Evolutionary conservation across 2,797 vertebrate genomes (phyloP), one percentile per base, ranked within the genome.

Genomic region (Pelobates cultripes): DNA sequence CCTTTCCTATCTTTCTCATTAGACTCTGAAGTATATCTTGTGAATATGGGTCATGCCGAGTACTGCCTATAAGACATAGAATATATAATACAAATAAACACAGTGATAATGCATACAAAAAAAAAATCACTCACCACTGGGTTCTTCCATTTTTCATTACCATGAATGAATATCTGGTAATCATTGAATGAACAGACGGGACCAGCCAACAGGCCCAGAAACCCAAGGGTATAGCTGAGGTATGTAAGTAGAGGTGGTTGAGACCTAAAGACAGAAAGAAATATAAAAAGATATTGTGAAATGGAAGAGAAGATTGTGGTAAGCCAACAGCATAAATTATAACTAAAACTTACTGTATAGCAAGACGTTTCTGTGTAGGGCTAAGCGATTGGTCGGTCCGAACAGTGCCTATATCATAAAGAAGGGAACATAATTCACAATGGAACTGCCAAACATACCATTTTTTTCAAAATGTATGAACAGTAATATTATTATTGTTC

Each of bases 141-240:
- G 73, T 84, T 75, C n/a, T 17, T 43, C 4, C 5, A 70, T 67
- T 79, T 84, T 17, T 79, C 72, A 53, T 73, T 53, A 61, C 86
- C 86, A n/a, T 76, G 64, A n/a, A 86, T 86, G 72, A 86, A 86
- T 77, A 70, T 72, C 47, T 80, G 67, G 61, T 86, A 86, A 45
- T 86, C 84, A 17, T 85, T 85, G 60, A 78, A 85, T 3, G 84
- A 86, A 57, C 53, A 83, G 57, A 82, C 10, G 53, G 86, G 86
- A n/a, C 86, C 86, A 60, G 86, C 86, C 51, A 86, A 71, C 72
- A 86, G 79, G 8, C 86, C 84, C 73, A 86, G 40, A 72, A 86
- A 86, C 61, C 85, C 82, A 7, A 86, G 70, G 3, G 61, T 84
- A 67, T 85, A 86, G 74, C 86, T 86, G 4, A 85, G 41, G 17